Percentiles rank a stretch among this genome's conserved stretches.
These are phyloP conservation scores for Spea bombifrons DNA, from an alignment of 2,113 vertebrate genomes.

Conservation along the genomic window DNA sequence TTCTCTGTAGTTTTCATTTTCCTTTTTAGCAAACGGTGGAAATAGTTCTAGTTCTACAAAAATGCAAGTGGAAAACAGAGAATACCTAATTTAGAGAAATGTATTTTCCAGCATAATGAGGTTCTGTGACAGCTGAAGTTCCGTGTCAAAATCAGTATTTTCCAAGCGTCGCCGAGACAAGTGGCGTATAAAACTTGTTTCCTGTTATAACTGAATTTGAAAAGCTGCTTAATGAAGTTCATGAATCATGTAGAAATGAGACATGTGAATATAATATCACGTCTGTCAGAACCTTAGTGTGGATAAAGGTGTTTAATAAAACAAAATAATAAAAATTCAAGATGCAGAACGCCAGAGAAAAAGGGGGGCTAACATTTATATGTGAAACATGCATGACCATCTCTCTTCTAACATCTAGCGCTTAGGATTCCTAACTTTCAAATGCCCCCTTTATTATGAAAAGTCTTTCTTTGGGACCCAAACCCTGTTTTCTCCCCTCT, in stretches of 20 bases:
- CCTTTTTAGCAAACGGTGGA: too few species aligned
- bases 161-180: not conserved
- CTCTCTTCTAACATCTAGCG: too few species aligned
- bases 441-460: too few species aligned
- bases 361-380: too few species aligned
- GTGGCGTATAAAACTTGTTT: not conserved
- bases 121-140: not conserved
- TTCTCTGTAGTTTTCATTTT: too few species aligned
- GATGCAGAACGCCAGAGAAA: too few species aligned
- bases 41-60: not conserved
- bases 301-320: too few species aligned
- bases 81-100: not conserved
- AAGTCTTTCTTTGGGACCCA: too few species aligned
- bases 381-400: too few species aligned
- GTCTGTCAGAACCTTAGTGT: not conserved
- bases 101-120: not conserved
- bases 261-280: not conserved
- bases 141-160: not conserved
- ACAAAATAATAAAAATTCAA: too few species aligned
- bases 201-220: not conserved
- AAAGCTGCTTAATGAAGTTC: not conserved
- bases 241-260: slow-evolving; percentile 2
- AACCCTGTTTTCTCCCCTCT: too few species aligned
- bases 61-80: not conserved
- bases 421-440: too few species aligned